These are phyloP conservation scores for Eupristina koningsbergeri DNA, from an alignment of 1,140 invertebrate species.

Conservation along the genomic window DNA sequence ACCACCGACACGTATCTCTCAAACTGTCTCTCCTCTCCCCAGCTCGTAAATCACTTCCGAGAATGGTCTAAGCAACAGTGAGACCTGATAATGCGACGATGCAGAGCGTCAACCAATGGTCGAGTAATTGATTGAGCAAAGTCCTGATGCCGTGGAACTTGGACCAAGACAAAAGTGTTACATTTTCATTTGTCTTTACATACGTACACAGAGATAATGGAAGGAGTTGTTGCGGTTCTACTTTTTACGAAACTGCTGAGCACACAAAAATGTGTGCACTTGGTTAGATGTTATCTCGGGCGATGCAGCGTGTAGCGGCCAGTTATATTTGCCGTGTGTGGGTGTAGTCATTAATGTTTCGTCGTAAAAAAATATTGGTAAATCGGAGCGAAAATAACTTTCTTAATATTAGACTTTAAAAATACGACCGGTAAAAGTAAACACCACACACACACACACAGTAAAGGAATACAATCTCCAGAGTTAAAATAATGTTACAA, in stretches of 20 bases:
- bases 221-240: background rate
- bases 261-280: background rate
- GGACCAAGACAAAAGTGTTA: background rate
- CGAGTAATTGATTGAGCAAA: conserved; percentile 52
- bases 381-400: background rate
- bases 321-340: background rate
- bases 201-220: background rate
- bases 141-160: conserved; percentile 3
- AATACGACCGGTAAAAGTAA: no score
- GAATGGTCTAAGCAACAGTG: conserved; percentile 6
- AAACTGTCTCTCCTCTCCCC: conserved; percentile 9
- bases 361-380: background rate
- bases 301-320: background rate
- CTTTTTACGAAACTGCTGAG: background rate
- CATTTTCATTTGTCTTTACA: background rate
- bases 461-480: no score
- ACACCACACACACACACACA: no score
- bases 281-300: conserved; percentile 6
- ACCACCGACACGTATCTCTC: conserved; percentile 10
- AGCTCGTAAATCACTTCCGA: conserved; percentile 37
- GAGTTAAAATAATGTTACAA: background rate
- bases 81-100: conserved; percentile 20
- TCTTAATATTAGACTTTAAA: no score
- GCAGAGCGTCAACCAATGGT: conserved; percentile 30
- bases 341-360: background rate